Evolutionary conservation across 2,888 invertebrate species (phyloP).

Genomic region (Xestia rhomboidea): DNA sequence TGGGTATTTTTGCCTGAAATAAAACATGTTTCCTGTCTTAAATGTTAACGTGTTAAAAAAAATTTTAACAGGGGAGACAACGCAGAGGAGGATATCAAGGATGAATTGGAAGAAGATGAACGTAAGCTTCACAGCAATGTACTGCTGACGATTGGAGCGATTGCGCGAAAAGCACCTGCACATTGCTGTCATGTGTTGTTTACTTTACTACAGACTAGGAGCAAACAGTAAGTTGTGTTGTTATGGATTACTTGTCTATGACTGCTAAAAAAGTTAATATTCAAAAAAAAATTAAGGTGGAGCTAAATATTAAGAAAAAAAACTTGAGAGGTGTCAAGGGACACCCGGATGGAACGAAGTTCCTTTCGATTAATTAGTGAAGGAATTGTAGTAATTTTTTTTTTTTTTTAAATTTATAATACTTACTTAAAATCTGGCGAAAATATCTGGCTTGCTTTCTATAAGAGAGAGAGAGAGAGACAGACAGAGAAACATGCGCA

Average conservation of each 20-base stretch:
- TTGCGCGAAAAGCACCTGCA: slow-evolving; percentile 91
- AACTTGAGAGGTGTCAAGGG: too few species aligned
- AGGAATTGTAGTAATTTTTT: too few species aligned
- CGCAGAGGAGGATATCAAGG: slow-evolving; percentile 83
- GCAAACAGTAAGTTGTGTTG: slow-evolving; percentile 83
- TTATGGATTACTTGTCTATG: background rate
- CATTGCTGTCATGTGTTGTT: slow-evolving; percentile 93
- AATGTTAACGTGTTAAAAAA: too few species aligned
- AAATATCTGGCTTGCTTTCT: too few species aligned
- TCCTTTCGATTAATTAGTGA: too few species aligned
- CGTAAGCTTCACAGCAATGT: slow-evolving; percentile 91
- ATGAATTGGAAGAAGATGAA: slow-evolving; percentile 86
- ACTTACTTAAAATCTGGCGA: too few species aligned
- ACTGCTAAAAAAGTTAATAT: background rate
- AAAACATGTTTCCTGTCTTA: background rate
- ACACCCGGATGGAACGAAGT: too few species aligned
- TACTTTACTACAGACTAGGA: slow-evolving; percentile 92
- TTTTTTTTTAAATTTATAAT: too few species aligned
- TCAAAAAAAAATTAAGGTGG: background rate
- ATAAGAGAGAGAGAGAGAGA: too few species aligned
- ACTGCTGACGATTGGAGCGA: slow-evolving; percentile 93
- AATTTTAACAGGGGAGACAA: slow-evolving; percentile 76
- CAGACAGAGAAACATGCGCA: too few species aligned
- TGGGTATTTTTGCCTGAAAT: background rate
- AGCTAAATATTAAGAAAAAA: background rate